Conservation (phyloP, 2,888 invertebrate genomes). For the Crossocerus cetratus region DNA sequence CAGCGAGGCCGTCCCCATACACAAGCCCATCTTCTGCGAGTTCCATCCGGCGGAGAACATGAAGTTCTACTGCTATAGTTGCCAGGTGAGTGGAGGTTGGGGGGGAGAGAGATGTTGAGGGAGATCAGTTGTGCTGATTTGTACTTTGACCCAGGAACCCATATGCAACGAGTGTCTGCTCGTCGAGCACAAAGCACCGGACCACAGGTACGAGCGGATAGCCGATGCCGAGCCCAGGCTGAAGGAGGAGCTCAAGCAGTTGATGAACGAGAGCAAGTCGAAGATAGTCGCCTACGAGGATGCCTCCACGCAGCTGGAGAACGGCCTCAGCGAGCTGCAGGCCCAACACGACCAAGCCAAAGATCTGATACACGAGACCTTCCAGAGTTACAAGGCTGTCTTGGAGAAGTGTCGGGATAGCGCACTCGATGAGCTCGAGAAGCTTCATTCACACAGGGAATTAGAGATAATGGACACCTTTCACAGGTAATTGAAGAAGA, state of each 20-base stretch:
- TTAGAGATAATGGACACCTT: constrained; percentile 93
- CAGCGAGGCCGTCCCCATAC: constrained; percentile 89
- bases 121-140: neutral
- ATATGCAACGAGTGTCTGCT: constrained; percentile 93
- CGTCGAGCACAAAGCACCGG: constrained; percentile 87
- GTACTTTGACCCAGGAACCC: constrained; percentile 81
- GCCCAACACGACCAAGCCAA: constrained; percentile 91
- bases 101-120: neutral
- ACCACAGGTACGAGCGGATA: constrained; percentile 91
- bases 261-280: constrained; percentile 86
- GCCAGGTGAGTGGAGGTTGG: constrained; percentile 78
- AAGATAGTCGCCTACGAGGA: constrained; percentile 88
- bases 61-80: constrained; percentile 92
- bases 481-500: constrained; percentile 78
- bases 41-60: constrained; percentile 90
- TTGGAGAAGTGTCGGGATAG: constrained; percentile 89
- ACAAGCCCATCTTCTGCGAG: constrained; percentile 92
- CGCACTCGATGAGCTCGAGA: constrained; percentile 85
- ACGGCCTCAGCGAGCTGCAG: constrained; percentile 90
- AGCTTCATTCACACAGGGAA: constrained; percentile 90
- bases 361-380: constrained; percentile 88
- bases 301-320: constrained; percentile 86
- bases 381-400: constrained; percentile 87
- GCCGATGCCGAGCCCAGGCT: constrained; percentile 88
- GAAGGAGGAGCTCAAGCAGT: constrained; percentile 86